Evolutionary conservation across 1,140 invertebrate species (phyloP).

Genomic region (Drosophila ogumai): DNA sequence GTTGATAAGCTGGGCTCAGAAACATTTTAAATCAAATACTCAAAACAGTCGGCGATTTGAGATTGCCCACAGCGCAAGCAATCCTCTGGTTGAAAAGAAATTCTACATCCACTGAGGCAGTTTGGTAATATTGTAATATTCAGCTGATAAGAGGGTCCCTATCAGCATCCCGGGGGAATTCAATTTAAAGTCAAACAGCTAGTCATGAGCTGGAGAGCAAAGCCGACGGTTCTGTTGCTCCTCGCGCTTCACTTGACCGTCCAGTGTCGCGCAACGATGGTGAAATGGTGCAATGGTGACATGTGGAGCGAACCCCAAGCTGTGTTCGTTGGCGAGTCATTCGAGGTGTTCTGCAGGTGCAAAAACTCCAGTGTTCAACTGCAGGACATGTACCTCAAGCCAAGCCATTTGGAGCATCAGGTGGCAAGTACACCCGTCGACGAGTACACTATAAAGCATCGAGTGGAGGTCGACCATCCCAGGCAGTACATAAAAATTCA

Average conservation of each 20-base stretch:
- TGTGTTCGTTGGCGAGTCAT: constrained; percentile 4
- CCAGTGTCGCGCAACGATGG: background rate
- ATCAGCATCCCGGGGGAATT: background rate
- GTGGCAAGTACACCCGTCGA: background rate
- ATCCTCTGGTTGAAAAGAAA: background rate
- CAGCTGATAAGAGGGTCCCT: background rate
- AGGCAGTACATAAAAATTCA: background rate
- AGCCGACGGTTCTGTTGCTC: background rate
- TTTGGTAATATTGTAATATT: background rate
- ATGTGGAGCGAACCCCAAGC: constrained; percentile 6
- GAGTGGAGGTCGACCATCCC: background rate
- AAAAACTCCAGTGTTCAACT: background rate
- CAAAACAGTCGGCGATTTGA: background rate
- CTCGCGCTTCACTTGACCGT: background rate
- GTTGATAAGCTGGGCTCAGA: background rate
- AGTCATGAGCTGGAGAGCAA: constrained; percentile 11
- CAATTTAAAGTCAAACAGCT: no score
- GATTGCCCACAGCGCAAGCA: background rate
- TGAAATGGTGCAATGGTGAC: background rate
- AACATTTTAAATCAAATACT: background rate
- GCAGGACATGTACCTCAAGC: background rate
- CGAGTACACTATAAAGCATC: background rate
- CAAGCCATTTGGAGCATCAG: background rate
- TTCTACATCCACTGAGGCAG: no score
- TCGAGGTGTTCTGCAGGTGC: constrained; percentile 17